Percentiles rank a stretch among this genome's conserved stretches.
Evolutionary conservation across 2,888 invertebrate genomes (phyloP).

Genomic region (Drosophila testacea): DNA sequence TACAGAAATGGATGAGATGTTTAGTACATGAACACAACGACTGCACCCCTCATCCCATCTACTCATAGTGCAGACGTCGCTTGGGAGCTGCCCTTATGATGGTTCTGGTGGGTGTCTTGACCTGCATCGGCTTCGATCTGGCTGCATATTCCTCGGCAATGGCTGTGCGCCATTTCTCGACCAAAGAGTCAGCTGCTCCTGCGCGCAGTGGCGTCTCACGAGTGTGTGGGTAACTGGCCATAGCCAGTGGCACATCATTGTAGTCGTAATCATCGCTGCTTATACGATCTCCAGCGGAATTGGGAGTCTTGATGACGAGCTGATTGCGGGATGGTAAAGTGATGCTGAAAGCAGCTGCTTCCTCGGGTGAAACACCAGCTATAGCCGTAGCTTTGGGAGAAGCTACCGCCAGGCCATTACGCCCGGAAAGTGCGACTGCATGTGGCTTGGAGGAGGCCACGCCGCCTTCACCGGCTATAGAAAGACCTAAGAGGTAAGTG

Average conservation of each 20-base stretch:
- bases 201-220: constrained; percentile 54
- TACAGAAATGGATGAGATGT: constrained; percentile 20
- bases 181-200: constrained; percentile 58
- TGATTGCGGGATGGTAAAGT: constrained; percentile 81
- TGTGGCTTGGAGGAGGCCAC: constrained; percentile 90
- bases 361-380: constrained; percentile 87
- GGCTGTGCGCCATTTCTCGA: constrained; percentile 77
- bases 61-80: constrained; percentile 64
- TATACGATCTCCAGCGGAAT: constrained; percentile 48
- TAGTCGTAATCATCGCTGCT: constrained; percentile 76
- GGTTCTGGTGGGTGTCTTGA: constrained; percentile 27
- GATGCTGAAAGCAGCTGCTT: constrained; percentile 83
- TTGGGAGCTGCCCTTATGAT: constrained; percentile 66
- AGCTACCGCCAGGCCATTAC: constrained; percentile 89
- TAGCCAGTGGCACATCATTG: constrained; percentile 48
- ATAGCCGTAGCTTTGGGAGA: constrained; percentile 91
- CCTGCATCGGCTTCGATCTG: constrained; percentile 30
- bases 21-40: constrained; percentile 8
- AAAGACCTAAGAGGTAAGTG: constrained; percentile 86
- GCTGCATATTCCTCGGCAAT: constrained; percentile 78
- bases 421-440: constrained; percentile 90
- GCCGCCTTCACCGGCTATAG: constrained; percentile 88
- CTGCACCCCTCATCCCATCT: constrained; percentile 7
- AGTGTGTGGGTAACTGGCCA: constrained; percentile 58
- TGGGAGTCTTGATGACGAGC: constrained; percentile 77